Conservation (phyloP, 37 sponge, comb jelly and placozoan species). For the Aphrocallistes beatrix region DNA sequence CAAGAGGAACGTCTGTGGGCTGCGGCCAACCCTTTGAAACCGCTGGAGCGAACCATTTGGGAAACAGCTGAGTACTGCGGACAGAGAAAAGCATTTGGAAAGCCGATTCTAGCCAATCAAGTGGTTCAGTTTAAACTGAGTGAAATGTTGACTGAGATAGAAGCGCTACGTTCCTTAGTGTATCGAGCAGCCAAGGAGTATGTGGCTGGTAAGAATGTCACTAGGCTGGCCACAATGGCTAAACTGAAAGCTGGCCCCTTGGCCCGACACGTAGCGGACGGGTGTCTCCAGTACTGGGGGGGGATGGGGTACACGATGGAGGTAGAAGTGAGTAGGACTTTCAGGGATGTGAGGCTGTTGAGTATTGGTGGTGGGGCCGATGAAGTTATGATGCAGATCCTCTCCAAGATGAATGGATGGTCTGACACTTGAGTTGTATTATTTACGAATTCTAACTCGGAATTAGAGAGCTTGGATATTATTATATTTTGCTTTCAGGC, state of each 20-base stretch:
- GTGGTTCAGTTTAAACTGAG: constrained; percentile 78
- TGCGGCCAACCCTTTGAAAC: constrained; percentile 31
- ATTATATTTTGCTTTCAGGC: background rate
- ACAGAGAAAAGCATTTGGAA: constrained; percentile 81
- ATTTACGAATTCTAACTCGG: background rate
- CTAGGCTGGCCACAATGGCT: constrained; percentile 87
- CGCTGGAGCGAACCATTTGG: constrained; percentile 49
- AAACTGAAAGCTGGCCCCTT: constrained; percentile 88
- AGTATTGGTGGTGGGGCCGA: constrained; percentile 91
- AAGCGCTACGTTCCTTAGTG: constrained; percentile 57
- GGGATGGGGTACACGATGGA: constrained; percentile 95
- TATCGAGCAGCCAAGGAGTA: constrained; percentile 52
- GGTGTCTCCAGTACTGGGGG: constrained; percentile 92
- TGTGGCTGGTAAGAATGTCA: constrained; percentile 52
- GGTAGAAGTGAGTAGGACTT: constrained; percentile 53
- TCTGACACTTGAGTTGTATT: background rate
- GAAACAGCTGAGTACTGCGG: constrained; percentile 61
- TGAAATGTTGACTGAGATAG: constrained; percentile 82
- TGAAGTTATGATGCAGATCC: constrained; percentile 73
- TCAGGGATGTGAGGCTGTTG: constrained; percentile 59
- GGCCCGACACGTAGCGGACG: constrained; percentile 49
- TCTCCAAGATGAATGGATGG: constrained; percentile 12
- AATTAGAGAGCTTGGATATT: background rate
- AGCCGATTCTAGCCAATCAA: constrained; percentile 74
- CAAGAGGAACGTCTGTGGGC: constrained; percentile 86